These are phyloP conservation scores for Umimayanthus chanpuru DNA, from an alignment of 92 coral and sea anemone genomes.

Conservation along the genomic window DNA sequence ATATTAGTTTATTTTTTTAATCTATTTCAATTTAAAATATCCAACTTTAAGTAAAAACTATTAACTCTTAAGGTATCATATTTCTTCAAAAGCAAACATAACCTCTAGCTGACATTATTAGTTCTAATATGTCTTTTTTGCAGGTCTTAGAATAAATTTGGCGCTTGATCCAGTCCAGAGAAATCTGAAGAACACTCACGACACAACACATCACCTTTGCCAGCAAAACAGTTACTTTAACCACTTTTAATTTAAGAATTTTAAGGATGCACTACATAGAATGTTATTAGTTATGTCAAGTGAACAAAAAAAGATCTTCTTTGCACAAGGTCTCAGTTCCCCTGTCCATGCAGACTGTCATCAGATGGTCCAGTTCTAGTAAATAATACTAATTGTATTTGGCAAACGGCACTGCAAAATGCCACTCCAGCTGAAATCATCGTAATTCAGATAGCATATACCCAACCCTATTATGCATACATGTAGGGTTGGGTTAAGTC, in stretches of 20 bases:
- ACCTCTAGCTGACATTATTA: no score
- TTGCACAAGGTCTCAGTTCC: background rate
- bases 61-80: no score
- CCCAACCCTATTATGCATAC: no score
- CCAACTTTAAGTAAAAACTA: no score
- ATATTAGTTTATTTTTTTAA: no score
- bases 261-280: background rate
- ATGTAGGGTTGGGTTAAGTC: no score
- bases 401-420: background rate
- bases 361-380: background rate
- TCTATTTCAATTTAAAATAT: no score
- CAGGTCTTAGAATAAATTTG: background rate
- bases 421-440: background rate
- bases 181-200: background rate
- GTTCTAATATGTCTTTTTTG: no score
- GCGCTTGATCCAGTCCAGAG: background rate
- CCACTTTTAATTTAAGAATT: background rate
- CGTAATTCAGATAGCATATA: background rate
- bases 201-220: background rate
- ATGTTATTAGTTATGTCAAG: background rate
- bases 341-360: conserved; percentile 11
- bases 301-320: background rate
- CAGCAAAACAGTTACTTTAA: background rate
- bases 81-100: no score
- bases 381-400: background rate